Evolutionary conservation across 35 echinoderm and acorn worm species (phyloP).

Genomic region (Apostichopus parvimensis): DNA sequence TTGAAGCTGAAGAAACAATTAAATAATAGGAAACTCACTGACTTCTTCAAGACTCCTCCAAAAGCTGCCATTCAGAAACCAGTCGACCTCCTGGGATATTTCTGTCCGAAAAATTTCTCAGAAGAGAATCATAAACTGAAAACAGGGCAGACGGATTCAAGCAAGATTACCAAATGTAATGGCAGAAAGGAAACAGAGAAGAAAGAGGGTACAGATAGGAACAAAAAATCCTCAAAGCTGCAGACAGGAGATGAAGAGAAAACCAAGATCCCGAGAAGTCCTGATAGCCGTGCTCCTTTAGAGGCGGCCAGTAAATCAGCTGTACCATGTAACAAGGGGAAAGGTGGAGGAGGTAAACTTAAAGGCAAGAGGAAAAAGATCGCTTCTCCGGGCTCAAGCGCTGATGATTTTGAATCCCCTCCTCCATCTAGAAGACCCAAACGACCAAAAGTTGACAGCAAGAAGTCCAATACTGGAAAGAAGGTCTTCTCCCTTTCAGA

Average conservation of each 20-base stretch:
- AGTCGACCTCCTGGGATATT: constrained; percentile 16
- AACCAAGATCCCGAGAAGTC: background rate
- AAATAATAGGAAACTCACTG: constrained; percentile 11
- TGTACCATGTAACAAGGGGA: background rate
- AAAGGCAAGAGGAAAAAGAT: constrained; percentile 35
- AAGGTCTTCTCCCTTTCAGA: constrained; percentile 30
- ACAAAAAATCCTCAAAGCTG: background rate
- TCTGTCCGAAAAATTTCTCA: background rate
- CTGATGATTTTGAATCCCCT: constrained; percentile 43
- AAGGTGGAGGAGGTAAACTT: background rate
- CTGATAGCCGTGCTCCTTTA: background rate
- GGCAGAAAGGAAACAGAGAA: background rate
- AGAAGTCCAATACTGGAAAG: background rate
- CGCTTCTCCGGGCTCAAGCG: background rate
- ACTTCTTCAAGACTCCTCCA: constrained; percentile 26
- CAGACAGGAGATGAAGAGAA: background rate
- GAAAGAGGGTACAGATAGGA: background rate
- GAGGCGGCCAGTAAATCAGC: background rate
- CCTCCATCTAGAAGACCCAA: background rate
- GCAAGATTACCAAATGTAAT: background rate
- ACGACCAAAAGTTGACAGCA: background rate
- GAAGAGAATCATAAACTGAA: too few relatives aligned
- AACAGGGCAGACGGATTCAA: background rate
- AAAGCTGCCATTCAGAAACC: background rate
- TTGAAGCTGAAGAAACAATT: background rate